Conservation (phyloP, 2,113 vertebrate species). For the Bubalus kerabau region DNA sequence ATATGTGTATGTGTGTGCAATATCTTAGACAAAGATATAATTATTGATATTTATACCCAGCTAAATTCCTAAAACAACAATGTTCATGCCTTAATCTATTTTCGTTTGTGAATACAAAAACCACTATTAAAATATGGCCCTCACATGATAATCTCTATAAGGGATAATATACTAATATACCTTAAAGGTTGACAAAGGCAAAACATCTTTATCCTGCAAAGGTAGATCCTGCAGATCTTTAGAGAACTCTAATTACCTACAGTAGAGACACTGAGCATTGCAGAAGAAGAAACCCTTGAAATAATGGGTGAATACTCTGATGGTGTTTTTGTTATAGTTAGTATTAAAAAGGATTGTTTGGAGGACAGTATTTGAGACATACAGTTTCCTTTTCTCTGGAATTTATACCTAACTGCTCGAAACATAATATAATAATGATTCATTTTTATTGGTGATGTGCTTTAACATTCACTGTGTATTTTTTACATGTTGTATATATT, state of each 20-base stretch:
- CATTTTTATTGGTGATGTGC: neutral
- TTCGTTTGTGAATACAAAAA: neutral
- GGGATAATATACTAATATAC: neutral
- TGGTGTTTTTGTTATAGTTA: neutral
- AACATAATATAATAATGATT: neutral
- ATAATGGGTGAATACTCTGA: neutral
- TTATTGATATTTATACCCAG: neutral
- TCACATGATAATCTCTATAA: neutral
- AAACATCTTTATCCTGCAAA: neutral
- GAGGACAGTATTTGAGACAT: neutral
- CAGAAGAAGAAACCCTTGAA: neutral
- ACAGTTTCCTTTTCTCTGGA: neutral
- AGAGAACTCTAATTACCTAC: neutral
- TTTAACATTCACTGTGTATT: neutral
- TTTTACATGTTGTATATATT: neutral
- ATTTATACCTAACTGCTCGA: neutral
- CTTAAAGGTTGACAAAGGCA: neutral
- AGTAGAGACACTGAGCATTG: rapidly evolving
- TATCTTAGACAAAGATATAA: neutral
- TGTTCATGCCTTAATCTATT: neutral
- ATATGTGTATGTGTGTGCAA: neutral
- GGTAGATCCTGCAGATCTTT: neutral
- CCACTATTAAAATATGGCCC: neutral
- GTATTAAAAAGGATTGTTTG: neutral
- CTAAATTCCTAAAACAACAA: neutral